A percentile compares a stretch with the other conserved stretches of the same genome.
Evolutionary conservation across 2,113 vertebrate species (phyloP).

Genomic region (Ardeotis arabs): DNA sequence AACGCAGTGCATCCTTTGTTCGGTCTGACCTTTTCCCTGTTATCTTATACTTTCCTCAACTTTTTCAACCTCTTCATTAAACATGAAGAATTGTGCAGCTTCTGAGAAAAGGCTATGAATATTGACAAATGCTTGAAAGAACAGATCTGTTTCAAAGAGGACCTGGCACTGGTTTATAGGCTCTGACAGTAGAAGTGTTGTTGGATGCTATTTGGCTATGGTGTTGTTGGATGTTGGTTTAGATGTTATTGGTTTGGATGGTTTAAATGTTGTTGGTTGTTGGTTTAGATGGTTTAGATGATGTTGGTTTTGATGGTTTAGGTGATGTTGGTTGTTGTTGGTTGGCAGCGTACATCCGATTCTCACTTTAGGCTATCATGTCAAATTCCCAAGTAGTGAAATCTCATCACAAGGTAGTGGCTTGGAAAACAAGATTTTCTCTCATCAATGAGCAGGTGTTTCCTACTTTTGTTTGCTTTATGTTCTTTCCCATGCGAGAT

Average conservation of each 20-base stretch:
- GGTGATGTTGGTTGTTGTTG: neutral
- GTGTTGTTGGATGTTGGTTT: too few relatives aligned
- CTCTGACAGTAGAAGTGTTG: neutral
- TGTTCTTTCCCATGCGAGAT: neutral
- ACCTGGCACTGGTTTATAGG: neutral
- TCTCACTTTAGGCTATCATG: neutral
- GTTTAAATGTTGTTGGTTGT: too few relatives aligned
- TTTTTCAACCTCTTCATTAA: conserved; percentile 7
- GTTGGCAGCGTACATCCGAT: neutral
- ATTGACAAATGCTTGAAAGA: neutral
- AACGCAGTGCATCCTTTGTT: neutral
- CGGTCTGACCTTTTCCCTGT: neutral
- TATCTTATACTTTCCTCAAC: neutral
- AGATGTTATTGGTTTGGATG: too few relatives aligned
- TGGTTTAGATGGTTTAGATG: too few relatives aligned
- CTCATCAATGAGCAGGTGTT: neutral
- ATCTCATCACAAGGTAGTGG: neutral
- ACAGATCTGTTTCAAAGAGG: neutral
- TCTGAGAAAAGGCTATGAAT: neutral
- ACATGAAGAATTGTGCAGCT: neutral
- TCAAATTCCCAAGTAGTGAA: neutral
- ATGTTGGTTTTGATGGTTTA: too few relatives aligned
- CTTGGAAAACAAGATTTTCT: neutral
- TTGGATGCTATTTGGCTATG: too few relatives aligned
- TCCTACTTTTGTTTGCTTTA: neutral